Evolutionary conservation across 1,140 invertebrate species (phyloP), one percentile per base, ranked within the genome.

Genomic region (Eubasilissa regina): DNA sequence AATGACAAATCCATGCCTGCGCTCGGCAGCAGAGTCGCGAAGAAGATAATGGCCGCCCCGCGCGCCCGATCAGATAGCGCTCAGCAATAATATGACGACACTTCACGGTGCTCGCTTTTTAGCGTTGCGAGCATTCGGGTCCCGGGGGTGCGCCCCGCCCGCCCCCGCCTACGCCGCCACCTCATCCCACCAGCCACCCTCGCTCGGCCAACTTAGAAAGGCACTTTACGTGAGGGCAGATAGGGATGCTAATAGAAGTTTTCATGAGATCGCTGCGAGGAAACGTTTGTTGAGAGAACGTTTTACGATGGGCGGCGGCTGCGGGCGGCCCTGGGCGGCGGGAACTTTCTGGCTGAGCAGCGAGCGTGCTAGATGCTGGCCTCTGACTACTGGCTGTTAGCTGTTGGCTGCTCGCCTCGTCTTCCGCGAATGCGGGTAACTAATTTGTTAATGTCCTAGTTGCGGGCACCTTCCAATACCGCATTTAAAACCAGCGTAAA

Each of bases 81-180:
- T 44, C 70, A 76, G 82, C 82, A 81, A 83, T 83, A 83, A 83
- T 83, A 83, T 83, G 82, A 83, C 82, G 82, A 83, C 82, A 83
- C 82, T 83, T 83, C 76, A 62, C 81, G 79, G 79, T 68, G 81
- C 79, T 78, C 64, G 79, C 79, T 80, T 80, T 83, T 83, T 83
- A 81, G 81, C 76, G 76, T 68, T 72, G 60, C 19, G 77, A 75
- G 79, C 74, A 60, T 58, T 74, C 60, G 53, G 68, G 66, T 47
- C 45, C 51, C n/a, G 45, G 47, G 15, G 48, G 45, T 21, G 10
- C 55, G 53, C 12, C 19, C 68, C 47, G 44, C 68, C 44, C 15
- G n/a, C 44, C n/a, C n/a, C 25, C 0, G 0, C 15, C 35, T 55
- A 43, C 15, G 35, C 21, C 35, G 17, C 55, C 12, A 3, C 15